Percentiles rank a stretch among this genome's conserved stretches.
These are phyloP conservation scores for Gastracanthus pulcherrimus DNA, from an alignment of 2,888 invertebrate genomes.

Conservation along the genomic window DNA sequence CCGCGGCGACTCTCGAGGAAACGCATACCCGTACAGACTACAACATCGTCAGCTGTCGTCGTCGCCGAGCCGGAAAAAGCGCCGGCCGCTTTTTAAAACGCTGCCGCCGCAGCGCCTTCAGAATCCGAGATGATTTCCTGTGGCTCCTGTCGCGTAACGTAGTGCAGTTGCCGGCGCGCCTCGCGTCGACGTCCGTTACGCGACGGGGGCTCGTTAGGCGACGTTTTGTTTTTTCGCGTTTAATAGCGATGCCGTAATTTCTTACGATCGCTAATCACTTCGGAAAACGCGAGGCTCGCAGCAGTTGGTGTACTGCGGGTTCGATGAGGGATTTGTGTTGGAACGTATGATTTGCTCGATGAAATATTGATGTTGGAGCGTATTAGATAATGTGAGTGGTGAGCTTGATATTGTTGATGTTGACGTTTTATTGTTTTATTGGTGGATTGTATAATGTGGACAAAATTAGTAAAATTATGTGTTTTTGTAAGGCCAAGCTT, in stretches of 20 bases:
- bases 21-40: background rate
- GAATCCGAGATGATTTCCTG: conserved; percentile 42
- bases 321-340: no score
- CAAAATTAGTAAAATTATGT: no score
- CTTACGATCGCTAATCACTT: conserved; percentile 23
- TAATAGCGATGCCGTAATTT: background rate
- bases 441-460: no score
- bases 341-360: background rate
- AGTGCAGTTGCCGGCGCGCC: no score
- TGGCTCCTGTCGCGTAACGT: background rate
- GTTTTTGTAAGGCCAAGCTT: no score
- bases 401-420: no score
- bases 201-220: conserved; percentile 17
- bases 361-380: no score
- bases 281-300: background rate
- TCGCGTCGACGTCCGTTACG: conserved; percentile 15
- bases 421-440: no score
- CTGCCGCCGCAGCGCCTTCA: background rate
- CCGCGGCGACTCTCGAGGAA: background rate
- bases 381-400: no score
- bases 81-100: conserved; percentile 28
- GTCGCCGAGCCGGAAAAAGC: no score
- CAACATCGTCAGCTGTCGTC: no score
- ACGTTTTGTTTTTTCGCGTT: conserved; percentile 22
- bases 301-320: background rate